Base-by-base conservation (phyloP, 2,888 invertebrate species). In the Oscheius sp. region DNA sequence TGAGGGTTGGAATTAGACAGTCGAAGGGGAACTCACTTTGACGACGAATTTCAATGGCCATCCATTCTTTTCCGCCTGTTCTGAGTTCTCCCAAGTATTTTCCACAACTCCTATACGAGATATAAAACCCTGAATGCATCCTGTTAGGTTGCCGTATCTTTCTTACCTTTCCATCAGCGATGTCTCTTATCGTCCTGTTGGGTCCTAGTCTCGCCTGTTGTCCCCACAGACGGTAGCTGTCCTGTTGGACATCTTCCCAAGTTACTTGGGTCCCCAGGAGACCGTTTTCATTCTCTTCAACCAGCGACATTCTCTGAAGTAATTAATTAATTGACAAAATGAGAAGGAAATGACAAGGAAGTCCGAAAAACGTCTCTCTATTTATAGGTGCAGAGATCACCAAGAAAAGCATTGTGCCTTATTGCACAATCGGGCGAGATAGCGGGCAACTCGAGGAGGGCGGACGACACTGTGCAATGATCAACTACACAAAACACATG, bases 161-260 rank as follows among this genome's bases (percentile, higher is more conserved):
- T n/a, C 46, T 2, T 6, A 64, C 64, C 16, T 46, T 45, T 64
- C 64, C 64, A 23, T 64, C 64, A 6, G 64, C 64, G 13, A 64
- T 64, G 49, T 64, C 64, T 25, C 16, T 45, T 13, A 64, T 49
- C 13, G 45, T 23, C 64, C 23, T 64, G 5, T 46, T 25, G 1
- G 9, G 13, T 12, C 64, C 64, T 6, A 64, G 3, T 46, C n/a
- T 25, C 13, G 64, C 64, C 6, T 21, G 1, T 21, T 46, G 49
- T 16, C 64, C 64, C 9, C 45, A 64, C 13, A 64, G 18, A n/a
- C 46, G 7, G 12, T 45, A 49, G 13, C 21, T 16, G 23, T 64
- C 64, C 21, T 23, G 18, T 46, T 64, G 64, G 13, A 64, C 46
- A 27, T 64, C 64, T 12, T 64, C 64, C 64, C 64, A 64, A 25